These are phyloP conservation scores for Enteromius viviparus DNA, from an alignment of 2,797 vertebrate species.

Conservation along the genomic window DNA sequence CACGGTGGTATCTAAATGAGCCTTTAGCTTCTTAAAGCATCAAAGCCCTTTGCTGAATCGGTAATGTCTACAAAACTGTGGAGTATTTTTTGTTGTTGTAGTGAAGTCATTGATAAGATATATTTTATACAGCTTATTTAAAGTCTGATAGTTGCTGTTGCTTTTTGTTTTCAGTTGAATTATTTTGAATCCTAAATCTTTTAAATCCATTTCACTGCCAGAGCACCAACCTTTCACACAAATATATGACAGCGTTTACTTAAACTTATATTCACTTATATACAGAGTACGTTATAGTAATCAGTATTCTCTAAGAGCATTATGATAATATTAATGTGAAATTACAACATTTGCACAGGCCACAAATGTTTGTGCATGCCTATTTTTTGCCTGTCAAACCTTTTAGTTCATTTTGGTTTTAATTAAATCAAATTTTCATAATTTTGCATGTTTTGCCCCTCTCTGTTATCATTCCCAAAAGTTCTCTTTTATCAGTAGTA, in stretches of 20 bases:
- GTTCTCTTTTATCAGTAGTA: background rate
- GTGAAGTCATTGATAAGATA: background rate
- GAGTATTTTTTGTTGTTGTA: background rate
- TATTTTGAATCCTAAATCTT: background rate
- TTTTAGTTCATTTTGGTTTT: background rate
- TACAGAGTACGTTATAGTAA: too few relatives aligned
- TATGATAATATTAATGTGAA: background rate
- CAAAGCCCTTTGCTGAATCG: conserved; percentile 13
- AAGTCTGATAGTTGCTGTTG: background rate
- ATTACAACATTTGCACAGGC: background rate
- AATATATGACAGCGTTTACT: background rate
- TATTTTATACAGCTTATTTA: background rate
- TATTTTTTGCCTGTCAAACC: background rate
- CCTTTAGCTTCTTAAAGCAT: conserved; percentile 22
- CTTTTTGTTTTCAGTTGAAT: too few relatives aligned
- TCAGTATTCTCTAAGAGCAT: background rate
- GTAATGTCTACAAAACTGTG: conserved; percentile 7
- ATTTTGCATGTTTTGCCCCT: background rate
- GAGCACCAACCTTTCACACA: background rate
- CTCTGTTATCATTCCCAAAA: background rate
- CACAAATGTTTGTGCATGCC: background rate
- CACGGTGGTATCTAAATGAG: conserved; percentile 7
- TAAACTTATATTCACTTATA: background rate
- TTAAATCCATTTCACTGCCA: background rate
- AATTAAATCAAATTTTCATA: background rate